Conservation (phyloP, 2,797 vertebrate species). For the Anabas testudineus region DNA sequence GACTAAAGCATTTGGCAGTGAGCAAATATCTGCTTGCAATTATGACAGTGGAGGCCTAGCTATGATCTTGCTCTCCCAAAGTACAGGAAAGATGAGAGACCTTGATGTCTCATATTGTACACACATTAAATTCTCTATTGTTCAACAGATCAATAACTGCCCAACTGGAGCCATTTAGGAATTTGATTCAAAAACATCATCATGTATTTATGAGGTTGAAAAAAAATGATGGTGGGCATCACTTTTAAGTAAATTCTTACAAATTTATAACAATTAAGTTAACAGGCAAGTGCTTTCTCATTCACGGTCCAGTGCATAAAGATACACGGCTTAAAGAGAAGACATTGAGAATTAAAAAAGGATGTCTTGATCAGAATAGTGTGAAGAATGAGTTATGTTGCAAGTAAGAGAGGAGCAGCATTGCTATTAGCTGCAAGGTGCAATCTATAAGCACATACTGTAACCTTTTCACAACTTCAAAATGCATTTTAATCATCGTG, state of each 20-base stretch:
- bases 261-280: too few species aligned
- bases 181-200: slow-evolving; percentile 63
- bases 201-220: slow-evolving; percentile 61
- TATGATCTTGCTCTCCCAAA: slow-evolving; percentile 49
- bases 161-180: slow-evolving; percentile 44
- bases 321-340: background rate
- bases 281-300: too few species aligned
- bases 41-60: slow-evolving; percentile 11
- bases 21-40: slow-evolving; percentile 12
- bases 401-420: background rate
- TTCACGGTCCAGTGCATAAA: background rate
- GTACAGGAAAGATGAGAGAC: slow-evolving; percentile 29
- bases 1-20: slow-evolving; percentile 35
- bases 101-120: slow-evolving; percentile 33
- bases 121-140: slow-evolving; percentile 38
- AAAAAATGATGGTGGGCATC: too few species aligned
- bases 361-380: background rate
- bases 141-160: slow-evolving; percentile 72
- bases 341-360: too few species aligned
- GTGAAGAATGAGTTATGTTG: slow-evolving; percentile 9
- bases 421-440: background rate
- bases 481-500: slow-evolving; percentile 12
- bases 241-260: too few species aligned
- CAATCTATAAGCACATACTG: background rate
- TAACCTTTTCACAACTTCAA: background rate